phyloP scores from a whole-genome alignment of 2,113 vertebrate species.

The Neolamprologus caudopunctatus region DNA sequence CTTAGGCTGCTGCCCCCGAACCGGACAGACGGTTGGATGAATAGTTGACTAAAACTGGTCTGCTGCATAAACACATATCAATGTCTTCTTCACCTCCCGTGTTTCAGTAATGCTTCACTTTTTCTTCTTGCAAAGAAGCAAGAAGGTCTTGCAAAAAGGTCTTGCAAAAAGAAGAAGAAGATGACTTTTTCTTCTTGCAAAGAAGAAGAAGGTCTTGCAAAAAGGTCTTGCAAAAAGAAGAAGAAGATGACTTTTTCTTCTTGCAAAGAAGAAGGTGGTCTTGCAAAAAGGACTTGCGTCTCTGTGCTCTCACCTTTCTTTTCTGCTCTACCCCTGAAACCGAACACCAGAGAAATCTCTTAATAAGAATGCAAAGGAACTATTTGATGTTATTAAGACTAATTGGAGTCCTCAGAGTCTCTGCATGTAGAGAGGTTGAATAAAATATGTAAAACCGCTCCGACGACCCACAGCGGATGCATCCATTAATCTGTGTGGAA shows the following conservation, averaged over 20 bases:
- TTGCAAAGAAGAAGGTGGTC: too few species aligned
- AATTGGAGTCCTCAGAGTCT: neutral
- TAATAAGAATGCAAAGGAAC: neutral
- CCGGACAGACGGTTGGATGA: accelerated
- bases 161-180: too few species aligned
- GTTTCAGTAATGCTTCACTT: neutral
- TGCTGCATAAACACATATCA: neutral
- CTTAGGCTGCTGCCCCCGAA: neutral
- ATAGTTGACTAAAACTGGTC: neutral
- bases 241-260: too few species aligned
- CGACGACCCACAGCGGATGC: neutral
- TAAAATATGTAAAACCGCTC: neutral
- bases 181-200: too few species aligned
- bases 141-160: too few species aligned
- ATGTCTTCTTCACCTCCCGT: neutral
- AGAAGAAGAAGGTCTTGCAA: too few species aligned
- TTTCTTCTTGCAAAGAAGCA: neutral
- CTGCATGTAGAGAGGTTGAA: neutral
- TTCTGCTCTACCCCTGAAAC: neutral
- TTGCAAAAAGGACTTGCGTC: too few species aligned
- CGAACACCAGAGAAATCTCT: neutral
- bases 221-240: too few species aligned
- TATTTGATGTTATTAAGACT: neutral
- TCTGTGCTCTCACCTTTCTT: neutral
- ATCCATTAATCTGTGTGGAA: neutral